phyloP scores from a whole-genome alignment of 2,797 vertebrate genomes.

The Lutjanus argentimaculatus region DNA sequence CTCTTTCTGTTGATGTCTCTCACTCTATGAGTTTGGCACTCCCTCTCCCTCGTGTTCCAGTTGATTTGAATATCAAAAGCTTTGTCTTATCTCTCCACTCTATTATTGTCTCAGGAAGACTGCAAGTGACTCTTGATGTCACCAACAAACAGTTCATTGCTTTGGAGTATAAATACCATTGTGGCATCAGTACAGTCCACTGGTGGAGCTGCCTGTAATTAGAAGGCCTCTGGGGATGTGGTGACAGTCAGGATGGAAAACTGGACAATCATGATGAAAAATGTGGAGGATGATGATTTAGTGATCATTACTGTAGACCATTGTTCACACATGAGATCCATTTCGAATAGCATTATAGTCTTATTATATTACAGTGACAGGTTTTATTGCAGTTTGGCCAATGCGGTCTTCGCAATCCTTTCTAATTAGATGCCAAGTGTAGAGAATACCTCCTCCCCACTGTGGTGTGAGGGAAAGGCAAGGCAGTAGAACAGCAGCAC shows the following conservation, averaged over 20 bases:
- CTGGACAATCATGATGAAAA: neutral
- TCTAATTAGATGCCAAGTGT: no score
- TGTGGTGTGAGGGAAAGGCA: no score
- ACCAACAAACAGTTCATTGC: conserved; percentile 54
- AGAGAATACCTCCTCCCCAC: no score
- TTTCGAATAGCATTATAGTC: no score
- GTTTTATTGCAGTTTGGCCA: no score
- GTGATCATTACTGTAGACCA: conserved; percentile 10
- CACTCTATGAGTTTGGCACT: conserved; percentile 10
- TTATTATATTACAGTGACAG: no score
- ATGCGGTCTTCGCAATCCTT: no score
- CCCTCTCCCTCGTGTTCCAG: conserved; percentile 25
- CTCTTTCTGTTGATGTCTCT: conserved; percentile 13
- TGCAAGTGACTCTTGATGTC: conserved; percentile 58
- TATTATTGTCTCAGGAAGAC: conserved; percentile 63
- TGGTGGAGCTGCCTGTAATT: conserved; percentile 44
- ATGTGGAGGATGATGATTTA: conserved; percentile 14
- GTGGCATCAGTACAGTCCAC: conserved; percentile 40
- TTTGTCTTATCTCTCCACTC: conserved; percentile 44
- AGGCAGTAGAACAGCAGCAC: no score
- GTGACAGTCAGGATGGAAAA: conserved; percentile 31
- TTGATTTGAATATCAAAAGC: conserved; percentile 64
- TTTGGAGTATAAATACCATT: conserved; percentile 65
- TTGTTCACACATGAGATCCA: conserved; percentile 3
- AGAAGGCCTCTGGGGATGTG: conserved; percentile 20